Conservation (phyloP, 2,888 invertebrate genomes). For the Drosophila borealis region DNA sequence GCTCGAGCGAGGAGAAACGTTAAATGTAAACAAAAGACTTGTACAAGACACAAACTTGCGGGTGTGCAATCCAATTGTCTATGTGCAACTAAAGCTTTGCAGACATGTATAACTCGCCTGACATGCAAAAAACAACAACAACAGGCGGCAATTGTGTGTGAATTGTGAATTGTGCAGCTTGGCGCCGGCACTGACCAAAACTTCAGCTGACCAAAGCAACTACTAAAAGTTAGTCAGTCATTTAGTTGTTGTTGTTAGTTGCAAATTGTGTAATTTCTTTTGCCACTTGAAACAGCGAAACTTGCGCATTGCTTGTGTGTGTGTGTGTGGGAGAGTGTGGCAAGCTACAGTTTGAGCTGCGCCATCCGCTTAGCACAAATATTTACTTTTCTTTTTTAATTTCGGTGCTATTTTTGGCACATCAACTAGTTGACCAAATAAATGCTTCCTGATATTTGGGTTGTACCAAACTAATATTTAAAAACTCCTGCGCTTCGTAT, state of each 20-base stretch:
- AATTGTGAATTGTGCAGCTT: slow-evolving; percentile 59
- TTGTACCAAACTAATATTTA: slow-evolving; percentile 21
- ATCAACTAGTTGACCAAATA: slow-evolving; percentile 26
- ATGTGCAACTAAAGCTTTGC: slow-evolving; percentile 22
- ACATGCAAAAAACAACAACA: slow-evolving; percentile 43
- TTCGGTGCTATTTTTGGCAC: background rate
- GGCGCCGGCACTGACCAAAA: slow-evolving; percentile 42
- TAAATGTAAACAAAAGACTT: slow-evolving; percentile 70
- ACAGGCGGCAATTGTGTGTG: slow-evolving; percentile 34
- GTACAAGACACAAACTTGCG: slow-evolving; percentile 63
- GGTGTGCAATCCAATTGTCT: slow-evolving; percentile 13
- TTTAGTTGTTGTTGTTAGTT: slow-evolving; percentile 23
- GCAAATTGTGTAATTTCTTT: slow-evolving; percentile 59
- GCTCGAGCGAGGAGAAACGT: slow-evolving; percentile 36
- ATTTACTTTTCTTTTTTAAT: slow-evolving; percentile 38
- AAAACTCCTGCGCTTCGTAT: slow-evolving; percentile 47
- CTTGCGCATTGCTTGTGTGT: background rate
- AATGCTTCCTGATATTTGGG: slow-evolving; percentile 30
- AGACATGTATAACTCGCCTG: slow-evolving; percentile 19
- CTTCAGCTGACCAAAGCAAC: slow-evolving; percentile 54
- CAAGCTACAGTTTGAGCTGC: slow-evolving; percentile 36
- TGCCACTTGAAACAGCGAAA: slow-evolving; percentile 38
- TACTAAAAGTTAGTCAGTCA: slow-evolving; percentile 47
- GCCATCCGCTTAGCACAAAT: slow-evolving; percentile 22
- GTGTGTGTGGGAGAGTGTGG: slow-evolving; percentile 19